These are phyloP conservation scores for Xestia sexstrigata DNA, from an alignment of 2,888 invertebrate species.

Conservation along the genomic window DNA sequence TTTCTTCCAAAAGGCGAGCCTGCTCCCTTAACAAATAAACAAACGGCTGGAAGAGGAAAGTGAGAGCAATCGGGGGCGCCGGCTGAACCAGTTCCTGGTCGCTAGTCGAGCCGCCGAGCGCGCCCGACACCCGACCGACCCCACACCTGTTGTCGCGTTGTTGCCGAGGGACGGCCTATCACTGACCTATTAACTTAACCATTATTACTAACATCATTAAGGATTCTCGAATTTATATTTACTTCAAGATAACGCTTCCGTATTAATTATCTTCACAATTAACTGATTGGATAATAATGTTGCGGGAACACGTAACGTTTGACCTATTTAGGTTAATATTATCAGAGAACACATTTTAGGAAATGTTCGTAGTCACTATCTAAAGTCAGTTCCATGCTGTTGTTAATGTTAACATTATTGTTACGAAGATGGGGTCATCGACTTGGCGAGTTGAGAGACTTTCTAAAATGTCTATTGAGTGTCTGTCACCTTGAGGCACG, in stretches of 20 bases:
- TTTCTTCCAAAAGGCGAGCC: constrained; percentile 83
- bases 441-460: constrained; percentile 84
- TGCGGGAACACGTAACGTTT: constrained; percentile 44
- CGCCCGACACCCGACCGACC: constrained; percentile 56
- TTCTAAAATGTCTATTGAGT: constrained; percentile 89
- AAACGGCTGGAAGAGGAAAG: constrained; percentile 86
- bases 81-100: constrained; percentile 82
- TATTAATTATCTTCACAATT: constrained; percentile 73
- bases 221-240: constrained; percentile 67
- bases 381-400: constrained; percentile 24
- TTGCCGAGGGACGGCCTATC: constrained; percentile 69
- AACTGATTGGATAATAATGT: constrained; percentile 71
- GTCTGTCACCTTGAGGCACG: constrained; percentile 88
- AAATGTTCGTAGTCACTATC: constrained; percentile 17
- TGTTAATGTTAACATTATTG: constrained; percentile 47
- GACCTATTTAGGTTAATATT: constrained; percentile 55
- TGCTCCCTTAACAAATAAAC: constrained; percentile 89
- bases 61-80: constrained; percentile 85
- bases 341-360: constrained; percentile 23
- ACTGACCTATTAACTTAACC: constrained; percentile 85
- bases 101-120: constrained; percentile 61
- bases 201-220: constrained; percentile 81
- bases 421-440: constrained; percentile 78
- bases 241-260: constrained; percentile 63
- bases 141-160: constrained; percentile 76